Conservation (phyloP, 2,113 vertebrate genomes). For the Todiramphus saurophagus region DNA sequence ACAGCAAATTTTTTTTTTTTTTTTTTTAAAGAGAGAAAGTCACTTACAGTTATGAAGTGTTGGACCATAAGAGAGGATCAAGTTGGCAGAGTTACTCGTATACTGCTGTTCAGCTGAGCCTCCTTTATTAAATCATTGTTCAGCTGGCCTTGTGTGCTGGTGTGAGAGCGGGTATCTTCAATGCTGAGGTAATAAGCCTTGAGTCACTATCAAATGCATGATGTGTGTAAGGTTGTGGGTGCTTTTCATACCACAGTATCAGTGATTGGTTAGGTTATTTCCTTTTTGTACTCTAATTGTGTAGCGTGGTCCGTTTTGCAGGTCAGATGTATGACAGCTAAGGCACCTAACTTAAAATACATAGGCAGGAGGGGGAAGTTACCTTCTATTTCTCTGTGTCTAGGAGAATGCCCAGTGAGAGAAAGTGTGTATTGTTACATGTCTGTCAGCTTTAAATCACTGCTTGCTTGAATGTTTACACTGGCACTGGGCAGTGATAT, state of each 20-base stretch:
- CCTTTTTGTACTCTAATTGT: background rate
- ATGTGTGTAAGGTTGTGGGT: conserved; percentile 21
- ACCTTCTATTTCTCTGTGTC: background rate
- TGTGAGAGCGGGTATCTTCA: background rate
- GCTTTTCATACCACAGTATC: conserved; percentile 14
- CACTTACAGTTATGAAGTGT: conserved; percentile 70
- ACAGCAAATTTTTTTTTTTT: background rate
- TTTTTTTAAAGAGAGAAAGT: conserved; percentile 46
- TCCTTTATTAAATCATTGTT: conserved; percentile 72
- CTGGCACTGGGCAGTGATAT: background rate
- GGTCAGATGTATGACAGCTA: background rate
- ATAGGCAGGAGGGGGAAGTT: background rate
- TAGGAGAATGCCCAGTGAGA: background rate
- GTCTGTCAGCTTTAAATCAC: background rate
- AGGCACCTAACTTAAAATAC: background rate
- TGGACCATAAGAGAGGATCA: conserved; percentile 66
- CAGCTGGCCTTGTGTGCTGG: conserved; percentile 60
- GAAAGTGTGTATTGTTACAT: background rate
- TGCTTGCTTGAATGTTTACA: background rate
- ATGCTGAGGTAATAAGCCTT: conserved; percentile 48
- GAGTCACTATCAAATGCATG: conserved; percentile 29
- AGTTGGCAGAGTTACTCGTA: conserved; percentile 63
- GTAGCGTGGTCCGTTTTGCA: background rate
- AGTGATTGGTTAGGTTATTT: conserved; percentile 9
- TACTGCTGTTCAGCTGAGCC: conserved; percentile 43